A percentile compares a stretch with the other conserved stretches of the same genome.
phyloP scores from a whole-genome alignment of 2,113 vertebrate genomes.

The Noctilio leporinus region DNA sequence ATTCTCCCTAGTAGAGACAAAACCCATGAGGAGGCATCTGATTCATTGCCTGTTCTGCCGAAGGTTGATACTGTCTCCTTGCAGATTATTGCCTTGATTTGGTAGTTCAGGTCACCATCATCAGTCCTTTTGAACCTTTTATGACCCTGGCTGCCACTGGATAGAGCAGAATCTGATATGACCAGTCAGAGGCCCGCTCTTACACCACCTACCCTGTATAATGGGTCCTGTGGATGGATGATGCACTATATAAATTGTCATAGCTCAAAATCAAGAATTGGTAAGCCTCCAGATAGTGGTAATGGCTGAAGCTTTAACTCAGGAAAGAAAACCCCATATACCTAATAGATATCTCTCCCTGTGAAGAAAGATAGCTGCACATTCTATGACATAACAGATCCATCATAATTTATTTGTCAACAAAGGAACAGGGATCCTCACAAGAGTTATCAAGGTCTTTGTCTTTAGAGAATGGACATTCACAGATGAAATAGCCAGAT shows the following conservation, averaged over 20 bases:
- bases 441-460: neutral
- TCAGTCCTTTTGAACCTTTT: neutral
- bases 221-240: neutral
- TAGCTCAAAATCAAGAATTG: neutral
- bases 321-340: neutral
- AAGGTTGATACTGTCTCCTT: neutral
- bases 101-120: neutral
- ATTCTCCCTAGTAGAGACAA: neutral
- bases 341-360: neutral
- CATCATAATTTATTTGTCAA: neutral
- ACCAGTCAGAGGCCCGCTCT: neutral
- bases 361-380: neutral
- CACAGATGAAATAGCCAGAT: neutral
- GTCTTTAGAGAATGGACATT: neutral
- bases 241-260: neutral
- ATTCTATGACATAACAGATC: neutral
- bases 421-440: neutral
- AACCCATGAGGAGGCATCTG: neutral
- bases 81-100: neutral
- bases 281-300: neutral
- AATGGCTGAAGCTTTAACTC: neutral
- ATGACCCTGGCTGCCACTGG: neutral
- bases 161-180: neutral
- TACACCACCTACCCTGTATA: neutral
- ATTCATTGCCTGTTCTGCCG: neutral